Evolutionary conservation across 2,113 vertebrate genomes (phyloP).

Genomic region (Pollimyrus isidori): DNA sequence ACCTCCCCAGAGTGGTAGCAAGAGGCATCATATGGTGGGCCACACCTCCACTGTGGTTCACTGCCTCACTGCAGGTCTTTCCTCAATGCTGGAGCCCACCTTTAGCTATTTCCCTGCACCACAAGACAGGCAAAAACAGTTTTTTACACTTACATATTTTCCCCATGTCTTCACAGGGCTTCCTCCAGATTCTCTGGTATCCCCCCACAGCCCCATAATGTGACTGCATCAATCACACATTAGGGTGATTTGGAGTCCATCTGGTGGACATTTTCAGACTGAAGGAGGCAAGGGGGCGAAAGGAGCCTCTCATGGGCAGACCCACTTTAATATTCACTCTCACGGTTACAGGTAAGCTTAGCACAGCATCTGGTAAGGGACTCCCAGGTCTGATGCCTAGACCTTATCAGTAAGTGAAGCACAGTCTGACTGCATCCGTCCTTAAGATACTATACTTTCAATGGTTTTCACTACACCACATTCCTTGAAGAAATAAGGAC

Average conservation of each 20-base stretch:
- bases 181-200: not conserved
- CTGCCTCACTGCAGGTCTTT: not conserved
- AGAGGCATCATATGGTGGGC: not conserved
- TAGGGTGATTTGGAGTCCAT: not conserved
- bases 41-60: not conserved
- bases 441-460: not conserved
- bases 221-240: not conserved
- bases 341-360: not conserved
- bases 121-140: not conserved
- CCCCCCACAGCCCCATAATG: not conserved
- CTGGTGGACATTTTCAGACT: not conserved
- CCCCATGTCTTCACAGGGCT: not conserved
- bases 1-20: not conserved
- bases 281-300: not conserved
- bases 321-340: not conserved
- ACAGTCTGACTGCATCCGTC: not conserved
- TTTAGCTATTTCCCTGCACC: not conserved
- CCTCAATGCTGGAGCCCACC: not conserved
- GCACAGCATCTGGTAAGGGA: not conserved
- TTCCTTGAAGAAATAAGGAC: not conserved
- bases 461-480: not conserved
- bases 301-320: not conserved
- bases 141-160: not conserved
- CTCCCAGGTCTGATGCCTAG: not conserved
- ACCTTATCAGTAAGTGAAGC: not conserved